Conservation (phyloP, 2,888 invertebrate genomes). For the Danaus chrysippus region DNA sequence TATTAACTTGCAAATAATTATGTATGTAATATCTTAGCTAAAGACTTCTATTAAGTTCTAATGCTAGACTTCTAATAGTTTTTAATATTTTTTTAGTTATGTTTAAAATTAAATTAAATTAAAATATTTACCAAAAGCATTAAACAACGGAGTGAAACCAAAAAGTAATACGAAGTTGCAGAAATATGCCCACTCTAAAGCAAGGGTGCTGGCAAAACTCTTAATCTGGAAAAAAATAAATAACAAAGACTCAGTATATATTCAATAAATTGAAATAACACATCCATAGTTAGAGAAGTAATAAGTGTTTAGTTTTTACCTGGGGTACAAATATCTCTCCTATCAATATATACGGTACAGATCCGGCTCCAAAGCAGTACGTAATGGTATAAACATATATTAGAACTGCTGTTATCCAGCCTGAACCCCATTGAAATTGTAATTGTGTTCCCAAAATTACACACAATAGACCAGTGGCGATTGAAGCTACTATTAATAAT, state of each 20-base stretch:
- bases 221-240: constrained; percentile 35
- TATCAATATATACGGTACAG: constrained; percentile 29
- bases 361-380: constrained; percentile 29
- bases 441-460: constrained; percentile 38
- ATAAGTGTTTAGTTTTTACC: constrained; percentile 17
- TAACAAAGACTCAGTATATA: not conserved
- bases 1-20: too few relatives aligned
- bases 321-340: constrained; percentile 37
- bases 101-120: not conserved
- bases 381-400: constrained; percentile 33
- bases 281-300: not conserved
- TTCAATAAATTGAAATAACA: not conserved
- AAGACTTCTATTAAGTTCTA: too few relatives aligned
- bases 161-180: constrained; percentile 35
- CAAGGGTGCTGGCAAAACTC: constrained; percentile 33
- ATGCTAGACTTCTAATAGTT: too few relatives aligned
- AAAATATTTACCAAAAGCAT: constrained; percentile 25
- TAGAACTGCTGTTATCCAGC: constrained; percentile 34
- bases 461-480: constrained; percentile 33
- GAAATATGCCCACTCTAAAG: constrained; percentile 34
- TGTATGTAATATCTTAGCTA: too few relatives aligned
- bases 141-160: constrained; percentile 36
- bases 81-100: too few relatives aligned
- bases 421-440: constrained; percentile 36
- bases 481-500: constrained; percentile 39